phyloP scores from a whole-genome alignment of 2,113 vertebrate species.

The Hippocampus mohnikei region DNA sequence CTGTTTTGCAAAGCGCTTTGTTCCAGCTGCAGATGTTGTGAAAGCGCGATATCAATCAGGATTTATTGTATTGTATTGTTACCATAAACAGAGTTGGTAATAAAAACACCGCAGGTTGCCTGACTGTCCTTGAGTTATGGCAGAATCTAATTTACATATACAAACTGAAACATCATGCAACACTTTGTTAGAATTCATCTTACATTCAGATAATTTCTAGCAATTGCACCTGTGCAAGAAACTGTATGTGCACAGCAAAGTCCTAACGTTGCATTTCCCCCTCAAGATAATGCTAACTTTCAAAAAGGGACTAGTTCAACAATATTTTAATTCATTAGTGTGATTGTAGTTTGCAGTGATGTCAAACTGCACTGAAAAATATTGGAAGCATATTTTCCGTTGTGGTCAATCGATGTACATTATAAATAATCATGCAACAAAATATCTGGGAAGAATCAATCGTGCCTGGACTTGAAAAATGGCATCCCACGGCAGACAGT shows the following conservation, averaged over 20 bases:
- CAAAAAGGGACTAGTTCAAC: not conserved
- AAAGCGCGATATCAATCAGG: no score
- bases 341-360: not conserved
- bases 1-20: no score
- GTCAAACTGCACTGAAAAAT: not conserved
- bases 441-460: not conserved
- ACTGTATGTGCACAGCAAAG: no score
- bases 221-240: no score
- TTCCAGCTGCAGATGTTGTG: no score
- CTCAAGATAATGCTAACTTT: not conserved
- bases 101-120: not conserved
- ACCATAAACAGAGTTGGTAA: conserved; percentile 1
- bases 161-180: no score
- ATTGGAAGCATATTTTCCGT: not conserved
- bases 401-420: not conserved
- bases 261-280: no score
- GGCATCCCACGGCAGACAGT: not conserved
- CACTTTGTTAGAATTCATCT: no score
- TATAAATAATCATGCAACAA: not conserved
- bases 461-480: not conserved
- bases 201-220: no score
- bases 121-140: conserved; percentile 2
- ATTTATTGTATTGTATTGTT: no score
- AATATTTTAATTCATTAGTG: not conserved
- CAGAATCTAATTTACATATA: no score